phyloP scores from a whole-genome alignment of 2,113 vertebrate genomes.

The Planiliza haematocheilus region DNA sequence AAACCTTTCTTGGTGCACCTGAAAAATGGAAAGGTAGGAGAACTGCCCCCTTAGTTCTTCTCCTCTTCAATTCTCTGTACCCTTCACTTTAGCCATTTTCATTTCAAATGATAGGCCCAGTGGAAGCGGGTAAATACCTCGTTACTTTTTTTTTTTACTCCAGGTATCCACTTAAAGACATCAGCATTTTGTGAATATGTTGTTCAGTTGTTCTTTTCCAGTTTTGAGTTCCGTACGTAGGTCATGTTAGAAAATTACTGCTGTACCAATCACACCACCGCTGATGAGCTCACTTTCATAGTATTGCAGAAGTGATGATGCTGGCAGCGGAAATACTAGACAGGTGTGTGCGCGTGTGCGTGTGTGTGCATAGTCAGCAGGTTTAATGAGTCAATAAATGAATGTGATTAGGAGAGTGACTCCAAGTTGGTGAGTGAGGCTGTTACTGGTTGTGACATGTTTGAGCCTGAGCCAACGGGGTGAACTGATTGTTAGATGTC shows the following conservation, averaged over 20 bases:
- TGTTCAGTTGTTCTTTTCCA: too few species aligned
- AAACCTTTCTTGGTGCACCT: conserved; percentile 90
- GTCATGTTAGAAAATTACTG: neutral
- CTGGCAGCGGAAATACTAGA: conserved; percentile 60
- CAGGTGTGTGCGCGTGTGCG: conserved; percentile 13
- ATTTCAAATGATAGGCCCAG: neutral
- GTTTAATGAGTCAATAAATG: conserved; percentile 52
- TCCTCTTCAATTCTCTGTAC: neutral
- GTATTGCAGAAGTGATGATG: conserved; percentile 65
- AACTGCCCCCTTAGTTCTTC: too few species aligned
- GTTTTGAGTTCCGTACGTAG: too few species aligned
- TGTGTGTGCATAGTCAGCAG: conserved; percentile 63
- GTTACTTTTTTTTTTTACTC: too few species aligned
- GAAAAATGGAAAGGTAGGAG: conserved; percentile 91
- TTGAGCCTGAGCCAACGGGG: neutral
- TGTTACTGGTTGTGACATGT: conserved; percentile 5
- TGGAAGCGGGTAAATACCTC: too few species aligned
- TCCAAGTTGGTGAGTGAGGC: neutral
- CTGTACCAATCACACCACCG: neutral
- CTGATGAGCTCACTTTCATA: conserved; percentile 6
- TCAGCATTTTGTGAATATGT: too few species aligned
- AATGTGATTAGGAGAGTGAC: neutral
- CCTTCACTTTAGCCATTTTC: neutral
- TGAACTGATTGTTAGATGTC: too few species aligned
- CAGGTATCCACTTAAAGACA: too few species aligned